Conservation (phyloP, 2,113 vertebrate genomes). For the Mustelus asterias region DNA sequence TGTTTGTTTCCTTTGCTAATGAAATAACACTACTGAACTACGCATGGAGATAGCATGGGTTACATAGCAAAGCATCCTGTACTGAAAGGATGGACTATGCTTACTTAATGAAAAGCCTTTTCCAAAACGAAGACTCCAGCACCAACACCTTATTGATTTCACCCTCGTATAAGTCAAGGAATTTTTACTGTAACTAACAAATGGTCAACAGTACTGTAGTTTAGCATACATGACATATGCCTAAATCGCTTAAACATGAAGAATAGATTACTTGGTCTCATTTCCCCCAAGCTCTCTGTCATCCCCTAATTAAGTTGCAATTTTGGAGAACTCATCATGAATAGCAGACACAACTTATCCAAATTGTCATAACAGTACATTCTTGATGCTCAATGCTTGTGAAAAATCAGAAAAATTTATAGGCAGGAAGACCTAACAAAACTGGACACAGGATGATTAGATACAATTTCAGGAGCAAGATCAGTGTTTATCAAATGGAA, state of each 20-base stretch:
- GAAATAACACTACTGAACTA: background rate
- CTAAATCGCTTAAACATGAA: background rate
- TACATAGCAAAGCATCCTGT: background rate
- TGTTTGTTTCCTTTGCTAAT: constrained; percentile 2
- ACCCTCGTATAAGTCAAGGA: background rate
- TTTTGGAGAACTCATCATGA: background rate
- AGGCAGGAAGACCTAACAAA: background rate
- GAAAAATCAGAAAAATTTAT: background rate
- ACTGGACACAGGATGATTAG: background rate
- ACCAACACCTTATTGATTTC: background rate
- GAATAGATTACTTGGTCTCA: background rate
- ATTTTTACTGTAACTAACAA: background rate
- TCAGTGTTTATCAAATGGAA: background rate
- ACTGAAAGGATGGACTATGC: background rate
- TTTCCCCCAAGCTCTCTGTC: background rate
- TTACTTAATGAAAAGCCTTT: background rate
- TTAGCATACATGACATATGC: background rate
- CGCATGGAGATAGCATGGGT: background rate
- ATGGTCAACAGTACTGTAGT: background rate
- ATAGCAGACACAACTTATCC: background rate
- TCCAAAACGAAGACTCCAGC: background rate
- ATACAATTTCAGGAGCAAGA: background rate
- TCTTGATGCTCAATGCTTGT: background rate
- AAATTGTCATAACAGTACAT: background rate
- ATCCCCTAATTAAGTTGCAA: background rate